Conservation (phyloP, 2,797 vertebrate genomes). For the Melanotaenia maccullochi region DNA sequence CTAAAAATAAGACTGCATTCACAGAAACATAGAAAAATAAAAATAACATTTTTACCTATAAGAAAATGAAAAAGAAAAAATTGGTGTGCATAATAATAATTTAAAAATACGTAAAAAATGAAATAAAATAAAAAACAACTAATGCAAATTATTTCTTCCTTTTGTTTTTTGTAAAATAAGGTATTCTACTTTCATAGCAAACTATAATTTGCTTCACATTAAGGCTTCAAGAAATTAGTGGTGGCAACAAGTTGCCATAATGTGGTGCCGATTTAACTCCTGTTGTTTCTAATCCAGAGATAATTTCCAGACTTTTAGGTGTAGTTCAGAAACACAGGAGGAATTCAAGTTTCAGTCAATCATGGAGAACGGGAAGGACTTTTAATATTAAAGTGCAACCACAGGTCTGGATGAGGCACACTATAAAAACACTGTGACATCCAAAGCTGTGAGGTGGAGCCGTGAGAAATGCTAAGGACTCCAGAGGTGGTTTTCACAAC, state of each 20-base stretch:
- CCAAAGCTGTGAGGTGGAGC: slow-evolving; percentile 75
- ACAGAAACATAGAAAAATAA: slow-evolving; percentile 1
- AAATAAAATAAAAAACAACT: background rate
- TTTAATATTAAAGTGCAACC: slow-evolving; percentile 70
- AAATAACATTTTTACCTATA: background rate
- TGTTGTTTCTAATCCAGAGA: slow-evolving; percentile 22
- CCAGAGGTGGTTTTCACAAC: slow-evolving; percentile 74
- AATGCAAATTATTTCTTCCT: background rate
- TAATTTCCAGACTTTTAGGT: slow-evolving; percentile 53
- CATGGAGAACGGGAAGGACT: slow-evolving; percentile 52
- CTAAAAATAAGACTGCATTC: slow-evolving; percentile 27
- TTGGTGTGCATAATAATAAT: background rate
- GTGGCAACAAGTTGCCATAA: slow-evolving; percentile 8
- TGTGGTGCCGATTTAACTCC: slow-evolving; percentile 12
- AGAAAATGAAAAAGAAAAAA: background rate
- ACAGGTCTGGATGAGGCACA: slow-evolving; percentile 73
- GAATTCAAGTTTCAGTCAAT: slow-evolving; percentile 61
- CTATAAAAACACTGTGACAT: slow-evolving; percentile 71
- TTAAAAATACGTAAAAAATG: no score
- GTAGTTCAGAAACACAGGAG: slow-evolving; percentile 51
- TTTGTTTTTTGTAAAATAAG: background rate
- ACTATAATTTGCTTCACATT: slow-evolving; percentile 1
- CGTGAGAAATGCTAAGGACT: slow-evolving; percentile 69
- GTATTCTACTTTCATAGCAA: background rate
- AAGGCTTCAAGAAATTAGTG: background rate